phyloP scores from a whole-genome alignment of 2,113 vertebrate species.

The Rallus limicola region DNA sequence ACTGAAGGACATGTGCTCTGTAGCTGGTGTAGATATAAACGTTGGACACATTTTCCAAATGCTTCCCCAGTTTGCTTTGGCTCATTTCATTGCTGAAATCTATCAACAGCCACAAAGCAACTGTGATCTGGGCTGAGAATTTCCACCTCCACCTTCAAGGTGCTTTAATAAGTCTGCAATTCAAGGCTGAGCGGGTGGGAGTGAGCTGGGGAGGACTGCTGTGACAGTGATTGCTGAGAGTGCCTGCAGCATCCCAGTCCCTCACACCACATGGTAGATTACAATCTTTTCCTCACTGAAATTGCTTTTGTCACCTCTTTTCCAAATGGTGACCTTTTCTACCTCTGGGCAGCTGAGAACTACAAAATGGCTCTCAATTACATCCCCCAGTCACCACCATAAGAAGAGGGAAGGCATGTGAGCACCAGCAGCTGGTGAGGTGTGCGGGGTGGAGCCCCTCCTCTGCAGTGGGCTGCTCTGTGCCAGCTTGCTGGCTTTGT shows the following conservation, averaged over 20 bases:
- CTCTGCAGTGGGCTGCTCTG: fast-evolving
- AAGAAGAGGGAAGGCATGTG: not conserved
- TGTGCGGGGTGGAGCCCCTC: not conserved
- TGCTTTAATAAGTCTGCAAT: slow-evolving; percentile 40
- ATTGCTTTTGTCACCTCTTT: slow-evolving; percentile 70
- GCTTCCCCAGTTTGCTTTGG: not conserved
- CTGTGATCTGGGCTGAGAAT: not conserved
- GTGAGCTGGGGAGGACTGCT: slow-evolving; percentile 41
- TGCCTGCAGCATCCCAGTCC: slow-evolving; percentile 48
- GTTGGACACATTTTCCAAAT: not conserved
- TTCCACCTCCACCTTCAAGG: slow-evolving; percentile 30
- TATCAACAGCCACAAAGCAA: not conserved
- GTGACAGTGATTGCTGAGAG: slow-evolving; percentile 51
- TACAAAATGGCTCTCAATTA: slow-evolving; percentile 44
- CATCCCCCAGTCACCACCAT: not conserved
- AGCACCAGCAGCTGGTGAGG: not conserved
- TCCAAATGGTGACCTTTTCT: slow-evolving; percentile 53
- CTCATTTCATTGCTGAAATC: slow-evolving; percentile 22
- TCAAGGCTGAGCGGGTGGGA: not conserved
- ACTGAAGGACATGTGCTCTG: not conserved
- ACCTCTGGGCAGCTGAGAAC: slow-evolving; percentile 38
- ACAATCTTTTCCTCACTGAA: slow-evolving; percentile 57
- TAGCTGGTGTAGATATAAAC: not conserved
- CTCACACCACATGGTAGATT: slow-evolving; percentile 43
- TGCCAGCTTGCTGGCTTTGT: not conserved